Base-by-base conservation (phyloP, 2,797 vertebrate species). In the Fistularia tabacaria region DNA sequence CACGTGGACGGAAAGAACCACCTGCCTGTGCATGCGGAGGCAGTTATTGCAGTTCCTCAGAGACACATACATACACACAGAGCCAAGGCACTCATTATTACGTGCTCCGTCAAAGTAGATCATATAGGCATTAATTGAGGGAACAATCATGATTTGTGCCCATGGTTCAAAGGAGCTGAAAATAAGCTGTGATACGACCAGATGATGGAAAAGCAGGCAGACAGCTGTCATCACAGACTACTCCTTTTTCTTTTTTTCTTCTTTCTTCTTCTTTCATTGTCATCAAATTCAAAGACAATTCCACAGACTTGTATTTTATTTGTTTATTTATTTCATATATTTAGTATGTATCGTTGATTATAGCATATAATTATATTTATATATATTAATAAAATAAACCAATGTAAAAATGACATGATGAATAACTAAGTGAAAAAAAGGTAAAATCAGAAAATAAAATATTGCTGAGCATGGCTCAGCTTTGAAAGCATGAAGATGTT, bases 141-240 rank as follows among this genome's bases (percentile, higher is more conserved):
- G 73, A 82, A 83, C 74, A 79, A 86, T 88, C 86, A 85, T 82
- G 81, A 79, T 86, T 79, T 72, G 82, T 86, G 88, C 69, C 69
- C 79, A 85, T 42, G 79, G 86, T 90, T 88, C 83, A 91, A 86
- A 90, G 81, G 81, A 83, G 74, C 85, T 83, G 76, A 84, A 90
- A 89, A 90, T 88, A 85, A 87, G 81, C 80, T 79, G 73, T 87
- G 87, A 90, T 89, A 79, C 80, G 79, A 82, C 83, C 78, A 77
- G 75, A 77, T 87, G 86, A 88, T 86, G 81, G 83, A 79, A 47
- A 55, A 55, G 3, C 43, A 46, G 25, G 25, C 25, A 25, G 25
- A 25, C 25, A 3, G 25, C 25, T 25, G 25, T 25, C 25, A 25
- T 25, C 25, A 25, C 25, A 5, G 25, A 25, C 25, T 2, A 25